These are phyloP conservation scores for Cheilosia soror DNA, from an alignment of 2,888 invertebrate species.

Conservation along the genomic window DNA sequence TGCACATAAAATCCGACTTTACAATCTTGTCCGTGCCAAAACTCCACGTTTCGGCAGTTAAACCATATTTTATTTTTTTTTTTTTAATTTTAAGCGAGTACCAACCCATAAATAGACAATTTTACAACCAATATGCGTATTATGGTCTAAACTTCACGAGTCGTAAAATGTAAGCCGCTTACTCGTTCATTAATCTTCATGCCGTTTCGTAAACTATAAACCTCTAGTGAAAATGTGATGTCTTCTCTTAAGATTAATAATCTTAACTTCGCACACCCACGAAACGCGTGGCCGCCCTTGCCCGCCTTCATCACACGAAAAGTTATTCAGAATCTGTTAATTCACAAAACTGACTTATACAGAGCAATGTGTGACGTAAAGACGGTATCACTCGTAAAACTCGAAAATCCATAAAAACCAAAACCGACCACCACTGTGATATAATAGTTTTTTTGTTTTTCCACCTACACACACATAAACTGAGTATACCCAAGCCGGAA, in stretches of 20 bases:
- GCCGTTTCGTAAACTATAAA: background rate
- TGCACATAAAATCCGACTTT: too few relatives aligned
- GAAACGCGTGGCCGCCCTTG: too few relatives aligned
- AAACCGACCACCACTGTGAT: constrained; percentile 4
- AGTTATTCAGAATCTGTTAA: constrained; percentile 45
- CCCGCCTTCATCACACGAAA: background rate
- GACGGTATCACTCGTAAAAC: constrained; percentile 45
- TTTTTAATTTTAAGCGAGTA: too few relatives aligned
- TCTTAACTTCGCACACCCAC: constrained; percentile 41
- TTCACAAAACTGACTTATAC: constrained; percentile 45
- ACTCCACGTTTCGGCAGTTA: too few relatives aligned
- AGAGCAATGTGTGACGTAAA: background rate
- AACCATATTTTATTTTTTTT: too few relatives aligned
- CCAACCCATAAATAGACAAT: constrained; percentile 18
- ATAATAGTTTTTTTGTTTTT: background rate
- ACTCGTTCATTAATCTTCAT: constrained; percentile 8
- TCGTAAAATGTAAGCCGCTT: constrained; percentile 47
- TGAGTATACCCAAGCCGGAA: background rate
- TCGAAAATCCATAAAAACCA: constrained; percentile 39
- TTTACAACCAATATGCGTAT: constrained; percentile 45
- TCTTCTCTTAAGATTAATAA: constrained; percentile 46
- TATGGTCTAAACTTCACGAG: constrained; percentile 18
- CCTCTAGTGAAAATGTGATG: background rate
- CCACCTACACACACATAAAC: background rate
- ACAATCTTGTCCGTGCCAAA: too few relatives aligned